Conservation (phyloP, 1,140 invertebrate genomes). For the Bombus turneri region DNA sequence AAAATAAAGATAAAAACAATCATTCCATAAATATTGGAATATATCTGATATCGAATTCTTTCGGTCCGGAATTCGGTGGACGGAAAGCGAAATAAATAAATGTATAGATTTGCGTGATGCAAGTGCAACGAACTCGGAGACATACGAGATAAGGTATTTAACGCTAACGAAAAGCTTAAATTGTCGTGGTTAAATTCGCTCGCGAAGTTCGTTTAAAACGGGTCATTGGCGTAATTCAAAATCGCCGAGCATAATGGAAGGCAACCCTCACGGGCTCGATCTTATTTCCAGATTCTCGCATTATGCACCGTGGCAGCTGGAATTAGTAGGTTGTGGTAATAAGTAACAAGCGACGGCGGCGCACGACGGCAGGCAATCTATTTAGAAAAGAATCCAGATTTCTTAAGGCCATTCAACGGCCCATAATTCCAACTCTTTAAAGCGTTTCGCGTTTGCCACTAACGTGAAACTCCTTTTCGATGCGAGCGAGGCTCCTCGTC, state of each 20-base stretch:
- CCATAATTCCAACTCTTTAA: constrained; percentile 67
- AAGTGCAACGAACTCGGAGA: not conserved
- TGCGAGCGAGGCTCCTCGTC: constrained; percentile 12
- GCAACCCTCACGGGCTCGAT: constrained; percentile 59
- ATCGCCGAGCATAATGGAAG: not conserved
- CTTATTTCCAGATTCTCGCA: constrained; percentile 49
- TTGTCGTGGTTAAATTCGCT: not conserved
- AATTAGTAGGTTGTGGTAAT: constrained; percentile 79
- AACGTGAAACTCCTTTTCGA: constrained; percentile 63
- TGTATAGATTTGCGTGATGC: not conserved
- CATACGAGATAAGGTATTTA: too few relatives aligned
- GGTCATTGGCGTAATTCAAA: constrained; percentile 4
- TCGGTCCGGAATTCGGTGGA: not conserved
- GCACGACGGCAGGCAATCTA: constrained; percentile 70
- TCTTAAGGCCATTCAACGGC: constrained; percentile 73
- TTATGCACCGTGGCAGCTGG: constrained; percentile 43
- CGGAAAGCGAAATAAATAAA: not conserved
- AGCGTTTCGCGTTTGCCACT: constrained; percentile 56
- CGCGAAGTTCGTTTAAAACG: not conserved
- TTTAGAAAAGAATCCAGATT: constrained; percentile 77
- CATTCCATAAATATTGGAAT: not conserved
- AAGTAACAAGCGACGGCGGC: constrained; percentile 70
- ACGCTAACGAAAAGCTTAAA: not conserved
- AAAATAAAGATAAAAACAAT: not conserved
- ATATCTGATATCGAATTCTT: not conserved